These are phyloP conservation scores for Chrysemys picta DNA, from an alignment of 2,113 vertebrate genomes.

Conservation along the genomic window DNA sequence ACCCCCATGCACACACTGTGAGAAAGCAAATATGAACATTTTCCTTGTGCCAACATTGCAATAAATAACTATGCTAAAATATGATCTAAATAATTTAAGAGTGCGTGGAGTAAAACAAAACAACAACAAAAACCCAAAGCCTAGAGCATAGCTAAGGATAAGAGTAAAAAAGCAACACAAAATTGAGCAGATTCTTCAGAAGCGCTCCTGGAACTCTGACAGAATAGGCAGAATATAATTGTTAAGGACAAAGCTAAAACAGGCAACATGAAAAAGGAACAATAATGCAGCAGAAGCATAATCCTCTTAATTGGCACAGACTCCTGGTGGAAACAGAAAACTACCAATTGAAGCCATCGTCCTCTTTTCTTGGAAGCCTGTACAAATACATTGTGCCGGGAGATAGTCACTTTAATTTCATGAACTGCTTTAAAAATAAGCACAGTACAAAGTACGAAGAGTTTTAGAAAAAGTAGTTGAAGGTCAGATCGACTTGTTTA, in stretches of 20 bases:
- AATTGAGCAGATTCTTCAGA: background rate
- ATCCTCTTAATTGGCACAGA: background rate
- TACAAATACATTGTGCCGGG: background rate
- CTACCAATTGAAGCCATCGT: accelerated
- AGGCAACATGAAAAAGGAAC: accelerated
- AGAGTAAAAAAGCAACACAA: background rate
- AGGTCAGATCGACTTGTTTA: background rate
- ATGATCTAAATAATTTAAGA: background rate
- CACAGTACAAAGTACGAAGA: accelerated
- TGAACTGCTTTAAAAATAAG: background rate
- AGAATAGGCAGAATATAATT: background rate
- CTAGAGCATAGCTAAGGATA: background rate
- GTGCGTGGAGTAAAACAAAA: accelerated
- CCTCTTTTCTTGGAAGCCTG: background rate
- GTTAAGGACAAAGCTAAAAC: background rate
- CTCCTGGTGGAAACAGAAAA: background rate
- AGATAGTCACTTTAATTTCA: background rate
- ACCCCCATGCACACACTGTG: background rate
- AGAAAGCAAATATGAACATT: slow-evolving; percentile 6
- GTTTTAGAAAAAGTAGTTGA: background rate
- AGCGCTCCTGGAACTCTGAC: accelerated
- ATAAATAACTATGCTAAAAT: background rate
- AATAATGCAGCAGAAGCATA: background rate
- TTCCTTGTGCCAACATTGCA: background rate
- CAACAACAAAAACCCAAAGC: background rate